phyloP scores from a whole-genome alignment of 2,888 invertebrate genomes.

The Chrysolina oricalcia region DNA sequence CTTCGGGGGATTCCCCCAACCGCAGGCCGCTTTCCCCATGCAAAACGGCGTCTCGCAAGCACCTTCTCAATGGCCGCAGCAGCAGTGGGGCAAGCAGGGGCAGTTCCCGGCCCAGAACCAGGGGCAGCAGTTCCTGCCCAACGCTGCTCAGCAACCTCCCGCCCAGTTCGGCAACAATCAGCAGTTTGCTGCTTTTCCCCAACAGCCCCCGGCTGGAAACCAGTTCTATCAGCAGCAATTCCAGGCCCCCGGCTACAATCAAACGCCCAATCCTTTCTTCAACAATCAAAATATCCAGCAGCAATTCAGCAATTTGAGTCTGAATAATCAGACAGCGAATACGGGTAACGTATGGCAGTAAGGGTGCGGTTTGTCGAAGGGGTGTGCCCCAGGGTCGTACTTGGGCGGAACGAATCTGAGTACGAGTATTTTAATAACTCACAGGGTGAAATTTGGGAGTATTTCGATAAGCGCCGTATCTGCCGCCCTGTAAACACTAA shows the following conservation, averaged over 20 bases:
- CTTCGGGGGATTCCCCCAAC: conserved; percentile 58
- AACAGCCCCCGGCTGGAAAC: conserved; percentile 2
- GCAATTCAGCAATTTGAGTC: conserved; percentile 73
- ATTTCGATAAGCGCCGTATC: neutral
- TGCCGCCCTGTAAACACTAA: neutral
- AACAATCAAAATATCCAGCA: conserved; percentile 69
- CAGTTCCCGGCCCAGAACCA: conserved; percentile 46
- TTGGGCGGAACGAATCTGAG: neutral
- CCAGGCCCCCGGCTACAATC: conserved; percentile 18
- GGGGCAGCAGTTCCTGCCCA: conserved; percentile 47
- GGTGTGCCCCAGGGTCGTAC: neutral
- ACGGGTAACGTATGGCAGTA: conserved; percentile 69
- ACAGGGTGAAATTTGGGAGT: conserved; percentile 1
- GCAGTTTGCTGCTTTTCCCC: conserved; percentile 1
- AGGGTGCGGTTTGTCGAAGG: conserved; percentile 1
- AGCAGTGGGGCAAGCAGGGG: conserved; percentile 48
- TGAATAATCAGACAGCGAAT: conserved; percentile 63
- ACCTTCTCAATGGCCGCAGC: conserved; percentile 48
- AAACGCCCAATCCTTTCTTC: conserved; percentile 66
- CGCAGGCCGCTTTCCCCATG: conserved; percentile 45
- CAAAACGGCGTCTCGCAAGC: conserved; percentile 51
- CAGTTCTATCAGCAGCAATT: conserved; percentile 38
- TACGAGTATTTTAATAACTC: neutral
- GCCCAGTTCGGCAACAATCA: conserved; percentile 5
- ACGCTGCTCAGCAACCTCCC: conserved; percentile 15